Base-by-base conservation (phyloP, 2,888 invertebrate species). In the Cybosia mesomella region DNA sequence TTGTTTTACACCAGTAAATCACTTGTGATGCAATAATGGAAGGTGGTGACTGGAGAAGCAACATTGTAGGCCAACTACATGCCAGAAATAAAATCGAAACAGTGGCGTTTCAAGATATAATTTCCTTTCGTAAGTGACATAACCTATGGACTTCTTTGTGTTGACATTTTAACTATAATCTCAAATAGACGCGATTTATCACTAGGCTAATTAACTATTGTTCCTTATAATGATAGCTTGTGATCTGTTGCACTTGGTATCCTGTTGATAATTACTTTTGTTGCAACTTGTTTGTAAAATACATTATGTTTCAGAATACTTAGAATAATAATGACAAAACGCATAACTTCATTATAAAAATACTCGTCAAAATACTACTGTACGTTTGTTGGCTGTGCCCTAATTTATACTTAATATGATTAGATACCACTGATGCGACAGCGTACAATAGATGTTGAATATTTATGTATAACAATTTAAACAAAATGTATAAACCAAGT, bases 1-100 rank as follows among this genome's bases (percentile, higher is more conserved):
- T 82, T 82, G 80, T 77, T 86, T 88, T 86, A 59, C 66, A 79
- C 77, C 72, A 75, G 68, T 81, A 74, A 73, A 74, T 69, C 75
- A 79, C 75, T 75, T 79, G 71, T 79, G 70, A 73, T 73, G 68
- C 57, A 74, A 93, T 87, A 87, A 95, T 95, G 95, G 94, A 94
- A 88, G 88, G 91, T 81, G 88, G 91, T 70, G 90, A 92, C 72
- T 98, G 98, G 97, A 96, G 97, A 87, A 96, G 96, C 82, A 95
- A 94, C 84, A 96, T 98, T 85, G 93, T 98, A 81, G 94, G 92
- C 82, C 96, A 97, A 86, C 89, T 98, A 72, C 96, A 97, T 71
- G 95, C 96, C 72, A 95, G 98, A 85, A 98, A 98, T 91, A 97
- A 96, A 90, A 95, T 95, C 73, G 97, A 98, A 94, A 96, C 97